A percentile compares a stretch with the other conserved stretches of the same genome.
Evolutionary conservation across 2,113 vertebrate genomes (phyloP).

Genomic region (Salvelinus fontinalis): DNA sequence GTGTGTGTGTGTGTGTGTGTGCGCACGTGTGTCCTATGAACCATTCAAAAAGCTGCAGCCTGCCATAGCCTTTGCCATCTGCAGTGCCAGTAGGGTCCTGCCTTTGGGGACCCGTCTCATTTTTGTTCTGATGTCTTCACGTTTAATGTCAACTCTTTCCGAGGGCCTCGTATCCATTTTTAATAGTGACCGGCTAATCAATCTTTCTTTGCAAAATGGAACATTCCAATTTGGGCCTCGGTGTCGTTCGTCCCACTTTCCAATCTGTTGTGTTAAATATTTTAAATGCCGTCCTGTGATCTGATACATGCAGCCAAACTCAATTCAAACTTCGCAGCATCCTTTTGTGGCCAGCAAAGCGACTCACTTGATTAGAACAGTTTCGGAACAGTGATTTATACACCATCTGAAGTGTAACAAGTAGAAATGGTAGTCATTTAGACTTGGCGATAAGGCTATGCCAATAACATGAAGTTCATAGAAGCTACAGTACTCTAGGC

Average conservation of each 20-base stretch:
- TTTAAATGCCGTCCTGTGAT: conserved; percentile 51
- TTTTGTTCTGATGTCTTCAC: conserved; percentile 42
- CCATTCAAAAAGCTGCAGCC: conserved; percentile 30
- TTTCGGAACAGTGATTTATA: not conserved
- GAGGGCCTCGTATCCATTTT: conserved; percentile 49
- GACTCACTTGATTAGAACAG: not conserved
- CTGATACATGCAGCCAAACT: conserved; percentile 4
- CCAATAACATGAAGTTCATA: not conserved
- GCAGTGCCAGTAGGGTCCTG: conserved; percentile 28
- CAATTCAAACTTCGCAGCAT: not conserved
- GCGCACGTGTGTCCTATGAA: not conserved
- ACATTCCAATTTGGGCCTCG: conserved; percentile 59
- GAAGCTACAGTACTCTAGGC: not conserved
- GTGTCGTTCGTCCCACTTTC: conserved; percentile 59
- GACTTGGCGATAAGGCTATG: no score
- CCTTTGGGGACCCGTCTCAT: conserved; percentile 41
- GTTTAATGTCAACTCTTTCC: conserved; percentile 28
- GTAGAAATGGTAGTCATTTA: not conserved
- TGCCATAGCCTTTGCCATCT: conserved; percentile 48
- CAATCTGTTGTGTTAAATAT: conserved; percentile 72
- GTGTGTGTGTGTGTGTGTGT: not conserved
- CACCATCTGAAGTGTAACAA: not conserved
- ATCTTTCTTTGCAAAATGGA: conserved; percentile 65
- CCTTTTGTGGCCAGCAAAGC: not conserved
- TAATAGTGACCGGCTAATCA: conserved; percentile 57